Evolutionary conservation across 1,140 invertebrate species (phyloP).

Genomic region (silkworm (Bombyx mori)): ASM3026992v2 NC_085129.1:5516501-5517000

Average conservation of each 20-base stretch:
- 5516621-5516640: too few species aligned
- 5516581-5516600: too few species aligned
- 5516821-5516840: conserved; percentile 64
- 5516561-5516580: too few species aligned
- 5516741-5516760: conserved; percentile 31
- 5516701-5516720: too few species aligned
- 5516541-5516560: too few species aligned
- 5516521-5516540: too few species aligned
- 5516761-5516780: conserved; percentile 35
- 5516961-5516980: conserved; percentile 53
- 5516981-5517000: conserved; percentile 43
- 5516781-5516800: conserved; percentile 32
- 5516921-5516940: conserved; percentile 45
- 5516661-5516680: too few species aligned
- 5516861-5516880: conserved; percentile 36
- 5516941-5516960: conserved; percentile 61
- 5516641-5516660: too few species aligned
- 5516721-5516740: not conserved
- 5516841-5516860: conserved; percentile 46
- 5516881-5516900: conserved; percentile 29
- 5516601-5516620: too few species aligned
- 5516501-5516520: too few species aligned
- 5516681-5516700: too few species aligned
- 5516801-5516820: conserved; percentile 61
- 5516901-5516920: conserved; percentile 31